Conservation (phyloP, 2,797 vertebrate genomes). For the Mastacembelus armatus region DNA sequence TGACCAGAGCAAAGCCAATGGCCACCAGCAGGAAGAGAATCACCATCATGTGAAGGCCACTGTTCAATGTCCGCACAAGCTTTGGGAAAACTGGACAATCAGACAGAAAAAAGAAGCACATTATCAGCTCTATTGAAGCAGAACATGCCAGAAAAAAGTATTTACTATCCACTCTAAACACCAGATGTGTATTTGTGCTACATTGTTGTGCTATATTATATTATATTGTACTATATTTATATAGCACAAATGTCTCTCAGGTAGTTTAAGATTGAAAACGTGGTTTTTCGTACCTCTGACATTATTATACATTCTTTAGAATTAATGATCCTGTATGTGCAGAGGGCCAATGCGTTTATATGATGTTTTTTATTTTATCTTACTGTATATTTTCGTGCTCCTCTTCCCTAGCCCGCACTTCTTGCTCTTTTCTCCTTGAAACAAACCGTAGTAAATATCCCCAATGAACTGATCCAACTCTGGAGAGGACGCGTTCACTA, state of each 20-base stretch:
- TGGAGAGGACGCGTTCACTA: conserved; percentile 93
- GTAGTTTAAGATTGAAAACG: no score
- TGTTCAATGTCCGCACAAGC: conserved; percentile 89
- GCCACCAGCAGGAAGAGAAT: conserved; percentile 91
- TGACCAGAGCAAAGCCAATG: conserved; percentile 90
- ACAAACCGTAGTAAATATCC: conserved; percentile 93
- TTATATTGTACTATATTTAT: no score
- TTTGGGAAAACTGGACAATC: conserved; percentile 90
- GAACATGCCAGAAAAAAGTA: no score
- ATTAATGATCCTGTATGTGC: no score
- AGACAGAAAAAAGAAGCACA: conserved; percentile 13
- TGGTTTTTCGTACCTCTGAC: no score
- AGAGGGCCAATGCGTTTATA: no score
- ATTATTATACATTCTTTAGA: no score
- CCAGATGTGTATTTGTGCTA: no score
- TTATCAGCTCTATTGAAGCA: background rate
- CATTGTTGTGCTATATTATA: no score
- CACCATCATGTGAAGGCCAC: conserved; percentile 89
- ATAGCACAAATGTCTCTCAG: no score
- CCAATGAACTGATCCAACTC: conserved; percentile 94
- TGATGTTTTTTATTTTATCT: conserved; percentile 80
- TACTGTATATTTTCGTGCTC: conserved; percentile 91
- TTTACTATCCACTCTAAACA: no score
- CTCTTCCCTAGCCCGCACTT: conserved; percentile 92
- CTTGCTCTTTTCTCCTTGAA: conserved; percentile 90